Evolutionary conservation across 2,113 vertebrate genomes (phyloP).

Genomic region (Myanophis thanlyinensis): DNA sequence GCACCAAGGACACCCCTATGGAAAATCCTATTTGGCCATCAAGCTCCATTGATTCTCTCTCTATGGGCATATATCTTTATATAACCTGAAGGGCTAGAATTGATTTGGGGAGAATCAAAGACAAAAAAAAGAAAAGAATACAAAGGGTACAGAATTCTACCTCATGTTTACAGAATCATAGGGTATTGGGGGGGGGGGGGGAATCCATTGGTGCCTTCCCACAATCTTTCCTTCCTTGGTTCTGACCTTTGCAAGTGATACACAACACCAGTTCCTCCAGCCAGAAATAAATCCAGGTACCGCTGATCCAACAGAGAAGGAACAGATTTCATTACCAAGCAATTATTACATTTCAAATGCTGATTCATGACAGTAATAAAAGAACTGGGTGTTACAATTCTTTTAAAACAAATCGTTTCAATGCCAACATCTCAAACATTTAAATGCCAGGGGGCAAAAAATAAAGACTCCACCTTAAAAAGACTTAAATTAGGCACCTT

Average conservation of each 20-base stretch:
- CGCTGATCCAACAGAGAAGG: neutral
- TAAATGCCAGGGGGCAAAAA: neutral
- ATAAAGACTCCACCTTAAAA: neutral
- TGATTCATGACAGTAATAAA: constrained; percentile 18
- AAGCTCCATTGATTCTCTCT: neutral
- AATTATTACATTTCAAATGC: constrained; percentile 35
- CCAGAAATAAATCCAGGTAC: constrained; percentile 33
- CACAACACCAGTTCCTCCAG: neutral
- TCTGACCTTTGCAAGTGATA: constrained; percentile 11
- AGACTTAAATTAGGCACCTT: neutral
- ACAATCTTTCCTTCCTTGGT: neutral
- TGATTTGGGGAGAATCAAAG: neutral
- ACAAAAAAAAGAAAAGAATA: neutral
- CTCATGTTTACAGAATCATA: neutral
- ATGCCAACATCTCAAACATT: neutral
- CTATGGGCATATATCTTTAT: neutral
- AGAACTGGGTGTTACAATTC: neutral
- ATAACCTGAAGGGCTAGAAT: neutral
- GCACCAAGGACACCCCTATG: neutral
- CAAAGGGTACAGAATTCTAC: neutral
- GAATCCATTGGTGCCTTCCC: neutral
- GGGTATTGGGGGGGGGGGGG: too few species aligned
- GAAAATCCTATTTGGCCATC: neutral
- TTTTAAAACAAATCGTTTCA: neutral
- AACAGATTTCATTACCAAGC: constrained; percentile 26